Evolutionary conservation across 2,888 invertebrate species (phyloP).

Genomic region (Dryobota labecula): DNA sequence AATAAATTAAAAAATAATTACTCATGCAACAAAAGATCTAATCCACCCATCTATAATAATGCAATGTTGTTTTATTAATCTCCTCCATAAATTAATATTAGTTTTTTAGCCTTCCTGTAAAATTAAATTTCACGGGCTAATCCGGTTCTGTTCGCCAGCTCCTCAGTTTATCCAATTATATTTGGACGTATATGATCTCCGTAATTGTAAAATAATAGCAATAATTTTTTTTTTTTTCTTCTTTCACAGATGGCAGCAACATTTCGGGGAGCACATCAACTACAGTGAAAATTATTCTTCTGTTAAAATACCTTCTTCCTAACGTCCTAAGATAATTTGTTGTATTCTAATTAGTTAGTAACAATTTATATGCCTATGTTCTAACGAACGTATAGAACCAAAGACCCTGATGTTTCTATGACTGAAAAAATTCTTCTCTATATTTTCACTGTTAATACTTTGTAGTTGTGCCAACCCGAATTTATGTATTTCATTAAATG

Average conservation of each 20-base stretch:
- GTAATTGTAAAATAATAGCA: background rate
- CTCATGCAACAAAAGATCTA: no score
- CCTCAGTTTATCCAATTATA: background rate
- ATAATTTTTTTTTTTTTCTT: conserved; percentile 52
- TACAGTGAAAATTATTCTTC: conserved; percentile 58
- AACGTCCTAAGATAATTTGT: conserved; percentile 72
- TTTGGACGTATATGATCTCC: background rate
- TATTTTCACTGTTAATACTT: conserved; percentile 85
- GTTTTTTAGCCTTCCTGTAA: no score
- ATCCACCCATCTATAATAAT: no score
- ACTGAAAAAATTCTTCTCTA: conserved; percentile 81
- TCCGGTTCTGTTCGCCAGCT: no score
- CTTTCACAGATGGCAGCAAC: conserved; percentile 65
- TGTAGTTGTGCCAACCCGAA: conserved; percentile 90
- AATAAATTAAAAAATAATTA: no score
- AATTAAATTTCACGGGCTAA: no score
- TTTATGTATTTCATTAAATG: conserved; percentile 89
- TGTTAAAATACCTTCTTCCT: conserved; percentile 67
- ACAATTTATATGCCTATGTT: conserved; percentile 68
- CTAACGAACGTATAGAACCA: conserved; percentile 65
- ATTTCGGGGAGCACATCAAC: conserved; percentile 51
- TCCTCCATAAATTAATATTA: no score
- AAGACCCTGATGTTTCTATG: conserved; percentile 74
- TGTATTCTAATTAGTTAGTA: conserved; percentile 63
- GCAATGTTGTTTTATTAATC: no score